These are phyloP conservation scores for Chionomys nivalis DNA, from an alignment of 2,113 vertebrate genomes.

Conservation along the genomic window DNA sequence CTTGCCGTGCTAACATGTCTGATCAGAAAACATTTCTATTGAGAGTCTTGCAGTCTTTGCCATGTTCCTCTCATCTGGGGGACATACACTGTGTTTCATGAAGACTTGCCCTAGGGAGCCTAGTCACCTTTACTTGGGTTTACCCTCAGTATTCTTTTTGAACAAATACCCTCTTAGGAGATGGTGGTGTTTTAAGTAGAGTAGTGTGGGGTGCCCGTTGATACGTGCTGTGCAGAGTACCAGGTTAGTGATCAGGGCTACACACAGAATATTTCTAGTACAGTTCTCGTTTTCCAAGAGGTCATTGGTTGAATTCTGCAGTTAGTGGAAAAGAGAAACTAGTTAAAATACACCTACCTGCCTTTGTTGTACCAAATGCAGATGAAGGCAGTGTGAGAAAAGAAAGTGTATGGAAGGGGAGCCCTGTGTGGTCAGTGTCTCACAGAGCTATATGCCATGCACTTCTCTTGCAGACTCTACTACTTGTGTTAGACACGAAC, in stretches of 20 bases:
- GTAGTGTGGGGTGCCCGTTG: background rate
- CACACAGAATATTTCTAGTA: background rate
- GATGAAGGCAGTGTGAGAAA: background rate
- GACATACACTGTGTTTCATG: background rate
- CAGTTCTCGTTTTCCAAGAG: background rate
- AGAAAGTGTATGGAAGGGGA: background rate
- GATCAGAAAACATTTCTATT: background rate
- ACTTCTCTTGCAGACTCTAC: background rate
- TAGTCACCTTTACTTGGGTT: background rate
- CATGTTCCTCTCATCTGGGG: background rate
- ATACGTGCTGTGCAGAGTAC: background rate
- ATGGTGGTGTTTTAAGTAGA: background rate
- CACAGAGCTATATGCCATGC: background rate
- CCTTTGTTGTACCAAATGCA: background rate
- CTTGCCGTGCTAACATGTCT: background rate
- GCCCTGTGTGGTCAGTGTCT: background rate
- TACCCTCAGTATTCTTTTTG: background rate
- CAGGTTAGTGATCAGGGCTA: background rate
- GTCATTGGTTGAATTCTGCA: background rate
- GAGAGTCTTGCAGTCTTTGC: background rate
- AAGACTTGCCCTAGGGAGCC: background rate
- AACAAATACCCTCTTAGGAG: background rate
- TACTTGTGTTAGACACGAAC: background rate
- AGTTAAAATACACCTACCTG: background rate
- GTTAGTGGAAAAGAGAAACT: constrained; percentile 5